Conservation (phyloP, 2,888 invertebrate genomes). For the Emmelina monodactyla region DNA sequence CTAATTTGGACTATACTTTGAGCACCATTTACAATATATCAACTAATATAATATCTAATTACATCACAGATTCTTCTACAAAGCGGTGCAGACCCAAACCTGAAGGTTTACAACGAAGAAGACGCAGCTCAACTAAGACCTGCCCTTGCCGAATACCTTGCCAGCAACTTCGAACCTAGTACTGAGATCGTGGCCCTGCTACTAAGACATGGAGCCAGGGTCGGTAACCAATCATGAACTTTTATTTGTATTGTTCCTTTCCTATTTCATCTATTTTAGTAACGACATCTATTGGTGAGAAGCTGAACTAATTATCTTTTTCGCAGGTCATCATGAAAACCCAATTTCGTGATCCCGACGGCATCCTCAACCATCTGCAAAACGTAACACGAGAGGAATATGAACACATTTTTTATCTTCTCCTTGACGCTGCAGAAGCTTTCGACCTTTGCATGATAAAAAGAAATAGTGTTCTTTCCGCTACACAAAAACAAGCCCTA, state of each 20-base stretch:
- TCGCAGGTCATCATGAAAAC: constrained; percentile 79
- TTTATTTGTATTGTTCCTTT: too few relatives aligned
- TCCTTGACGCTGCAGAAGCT: constrained; percentile 77
- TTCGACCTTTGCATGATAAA: constrained; percentile 84
- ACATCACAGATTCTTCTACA: constrained; percentile 69
- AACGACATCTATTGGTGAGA: not conserved
- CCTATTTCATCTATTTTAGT: not conserved
- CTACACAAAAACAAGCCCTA: constrained; percentile 70
- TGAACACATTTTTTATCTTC: constrained; percentile 68
- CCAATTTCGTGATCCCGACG: constrained; percentile 84
- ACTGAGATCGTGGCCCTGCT: constrained; percentile 72
- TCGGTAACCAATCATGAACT: too few relatives aligned
- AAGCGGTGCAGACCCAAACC: constrained; percentile 78
- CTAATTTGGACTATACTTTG: too few relatives aligned
- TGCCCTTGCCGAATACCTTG: constrained; percentile 83
- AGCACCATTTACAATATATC: too few relatives aligned
- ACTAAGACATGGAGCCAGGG: constrained; percentile 79
- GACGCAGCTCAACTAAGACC: constrained; percentile 71
- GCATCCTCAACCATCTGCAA: constrained; percentile 80
- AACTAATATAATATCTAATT: too few relatives aligned
- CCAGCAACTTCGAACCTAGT: constrained; percentile 75
- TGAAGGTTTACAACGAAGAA: constrained; percentile 77
- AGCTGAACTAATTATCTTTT: constrained; percentile 2
- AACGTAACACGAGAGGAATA: constrained; percentile 61
- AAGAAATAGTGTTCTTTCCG: constrained; percentile 71